These are phyloP conservation scores for Pollenia labialis DNA, from an alignment of 2,888 invertebrate species.

Conservation along the genomic window DNA sequence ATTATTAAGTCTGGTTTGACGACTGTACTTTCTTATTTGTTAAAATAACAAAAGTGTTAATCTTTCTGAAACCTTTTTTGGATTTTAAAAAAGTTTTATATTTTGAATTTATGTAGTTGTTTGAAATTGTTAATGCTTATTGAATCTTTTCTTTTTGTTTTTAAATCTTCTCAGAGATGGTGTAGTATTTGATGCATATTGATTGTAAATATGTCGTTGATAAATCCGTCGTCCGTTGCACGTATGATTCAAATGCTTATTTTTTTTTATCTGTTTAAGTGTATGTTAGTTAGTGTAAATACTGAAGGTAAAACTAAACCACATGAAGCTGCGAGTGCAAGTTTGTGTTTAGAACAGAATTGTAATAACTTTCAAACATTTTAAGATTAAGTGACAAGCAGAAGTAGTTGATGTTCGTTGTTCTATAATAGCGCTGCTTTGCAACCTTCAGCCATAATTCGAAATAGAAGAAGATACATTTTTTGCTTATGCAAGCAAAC, in stretches of 20 bases:
- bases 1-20: too few species aligned
- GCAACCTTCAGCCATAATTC: constrained; percentile 31
- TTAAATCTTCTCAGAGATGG: constrained; percentile 13
- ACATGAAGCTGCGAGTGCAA: not conserved
- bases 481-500: not conserved
- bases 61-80: too few species aligned
- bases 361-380: constrained; percentile 55
- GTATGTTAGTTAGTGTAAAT: constrained; percentile 7
- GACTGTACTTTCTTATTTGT: too few species aligned
- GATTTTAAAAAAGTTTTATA: too few species aligned
- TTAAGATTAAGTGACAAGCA: constrained; percentile 61
- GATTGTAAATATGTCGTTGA: constrained; percentile 46
- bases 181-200: constrained; percentile 34
- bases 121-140: too few species aligned
- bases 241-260: constrained; percentile 8
- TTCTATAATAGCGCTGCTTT: not conserved
- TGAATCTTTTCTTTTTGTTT: too few species aligned
- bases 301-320: not conserved
- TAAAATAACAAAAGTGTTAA: too few species aligned
- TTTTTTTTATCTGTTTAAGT: constrained; percentile 1
- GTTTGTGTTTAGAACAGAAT: constrained; percentile 8
- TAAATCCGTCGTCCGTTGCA: constrained; percentile 48
- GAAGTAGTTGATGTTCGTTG: constrained; percentile 7
- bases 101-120: too few species aligned
- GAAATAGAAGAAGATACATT: not conserved